Percentiles rank a stretch among this genome's conserved stretches.
These are phyloP conservation scores for Brenthis ino DNA, from an alignment of 2,888 invertebrate genomes.

Conservation along the genomic window DNA sequence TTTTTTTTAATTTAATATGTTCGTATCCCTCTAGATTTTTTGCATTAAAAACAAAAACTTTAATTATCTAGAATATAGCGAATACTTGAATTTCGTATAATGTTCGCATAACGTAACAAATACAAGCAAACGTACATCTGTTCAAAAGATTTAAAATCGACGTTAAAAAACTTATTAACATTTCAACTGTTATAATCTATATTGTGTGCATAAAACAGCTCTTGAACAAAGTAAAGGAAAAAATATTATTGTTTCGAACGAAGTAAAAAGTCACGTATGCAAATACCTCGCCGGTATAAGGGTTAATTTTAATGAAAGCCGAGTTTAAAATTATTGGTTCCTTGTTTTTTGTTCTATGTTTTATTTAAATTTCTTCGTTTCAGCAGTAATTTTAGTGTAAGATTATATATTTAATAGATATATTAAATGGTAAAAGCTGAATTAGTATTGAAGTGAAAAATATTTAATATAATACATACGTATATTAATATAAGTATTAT, in stretches of 20 bases:
- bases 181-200: conserved; percentile 58
- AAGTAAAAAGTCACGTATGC: conserved; percentile 64
- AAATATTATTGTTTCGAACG: conserved; percentile 45
- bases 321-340: conserved; percentile 5
- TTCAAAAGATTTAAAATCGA: conserved; percentile 8
- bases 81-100: too few species aligned
- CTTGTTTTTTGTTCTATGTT: not conserved
- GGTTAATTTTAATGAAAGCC: conserved; percentile 44
- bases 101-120: not conserved
- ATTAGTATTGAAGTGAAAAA: too few species aligned
- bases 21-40: too few species aligned
- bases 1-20: too few species aligned
- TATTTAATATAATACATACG: too few species aligned
- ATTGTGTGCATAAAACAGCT: conserved; percentile 50
- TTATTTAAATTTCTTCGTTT: too few species aligned
- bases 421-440: too few species aligned
- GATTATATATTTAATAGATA: too few species aligned
- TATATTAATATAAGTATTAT: too few species aligned
- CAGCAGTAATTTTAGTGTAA: too few species aligned
- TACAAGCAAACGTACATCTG: conserved; percentile 4
- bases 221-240: conserved; percentile 57
- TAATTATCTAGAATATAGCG: too few species aligned
- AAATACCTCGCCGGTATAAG: conserved; percentile 50
- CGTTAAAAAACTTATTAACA: conserved; percentile 67
- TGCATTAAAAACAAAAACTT: too few species aligned